Evolutionary conservation across 2,888 invertebrate genomes (phyloP).

Genomic region (Adelphocoris suturalis): DNA sequence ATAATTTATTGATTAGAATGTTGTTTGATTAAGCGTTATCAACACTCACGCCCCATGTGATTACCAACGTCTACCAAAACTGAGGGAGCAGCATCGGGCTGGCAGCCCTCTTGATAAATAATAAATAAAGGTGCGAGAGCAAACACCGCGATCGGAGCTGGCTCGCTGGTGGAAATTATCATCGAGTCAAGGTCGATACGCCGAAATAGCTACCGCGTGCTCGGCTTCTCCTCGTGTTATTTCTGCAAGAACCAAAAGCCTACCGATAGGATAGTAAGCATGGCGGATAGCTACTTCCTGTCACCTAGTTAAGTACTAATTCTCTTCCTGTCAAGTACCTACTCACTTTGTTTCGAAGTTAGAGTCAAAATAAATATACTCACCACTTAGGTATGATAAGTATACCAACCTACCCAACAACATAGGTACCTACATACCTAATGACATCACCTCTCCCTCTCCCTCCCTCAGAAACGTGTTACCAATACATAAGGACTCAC

Average conservation of each 20-base stretch:
- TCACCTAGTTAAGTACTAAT: neutral
- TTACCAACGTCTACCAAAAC: neutral
- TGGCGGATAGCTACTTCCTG: neutral
- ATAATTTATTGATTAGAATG: neutral
- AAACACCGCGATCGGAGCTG: neutral
- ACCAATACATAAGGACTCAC: no score
- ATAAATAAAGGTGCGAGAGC: slow-evolving; percentile 32
- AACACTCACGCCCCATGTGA: neutral
- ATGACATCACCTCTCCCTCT: no score
- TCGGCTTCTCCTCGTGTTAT: neutral
- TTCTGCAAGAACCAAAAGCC: neutral
- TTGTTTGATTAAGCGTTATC: neutral
- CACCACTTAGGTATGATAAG: no score
- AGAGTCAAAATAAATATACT: neutral
- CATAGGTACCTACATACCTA: no score
- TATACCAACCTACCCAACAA: no score
- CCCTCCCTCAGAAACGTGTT: no score
- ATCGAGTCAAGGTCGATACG: slow-evolving; percentile 2
- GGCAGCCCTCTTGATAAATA: neutral
- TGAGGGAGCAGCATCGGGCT: neutral
- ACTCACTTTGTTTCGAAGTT: neutral
- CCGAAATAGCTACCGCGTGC: slow-evolving; percentile 27
- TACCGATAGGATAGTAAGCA: neutral
- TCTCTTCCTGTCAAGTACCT: neutral
- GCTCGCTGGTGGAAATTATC: neutral